Percentiles rank a stretch among this genome's conserved stretches.
These are phyloP conservation scores for Schrankia costaestrigalis DNA, from an alignment of 2,888 invertebrate species.

Conservation along the genomic window DNA sequence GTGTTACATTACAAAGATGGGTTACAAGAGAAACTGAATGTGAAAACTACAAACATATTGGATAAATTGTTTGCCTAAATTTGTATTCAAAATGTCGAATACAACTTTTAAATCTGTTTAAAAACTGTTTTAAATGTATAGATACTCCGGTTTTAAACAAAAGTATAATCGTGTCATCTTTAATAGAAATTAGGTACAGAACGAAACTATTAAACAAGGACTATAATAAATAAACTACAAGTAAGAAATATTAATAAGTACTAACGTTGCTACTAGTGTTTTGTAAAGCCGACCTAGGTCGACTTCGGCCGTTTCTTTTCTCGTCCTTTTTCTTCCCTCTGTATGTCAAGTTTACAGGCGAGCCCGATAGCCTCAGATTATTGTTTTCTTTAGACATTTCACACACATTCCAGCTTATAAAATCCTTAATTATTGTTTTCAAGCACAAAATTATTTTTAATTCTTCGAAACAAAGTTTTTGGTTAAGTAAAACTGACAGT, in stretches of 20 bases:
- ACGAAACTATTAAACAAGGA: no score
- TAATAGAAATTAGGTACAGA: no score
- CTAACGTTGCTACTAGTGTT: conserved; percentile 57
- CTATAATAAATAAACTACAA: neutral
- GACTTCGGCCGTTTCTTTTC: conserved; percentile 56
- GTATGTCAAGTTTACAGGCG: conserved; percentile 69
- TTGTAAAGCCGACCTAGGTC: conserved; percentile 69
- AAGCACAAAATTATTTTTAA: neutral
- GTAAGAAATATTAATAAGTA: neutral
- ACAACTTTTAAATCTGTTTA: no score
- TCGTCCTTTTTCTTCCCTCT: conserved; percentile 70
- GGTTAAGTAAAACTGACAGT: neutral
- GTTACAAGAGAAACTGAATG: no score
- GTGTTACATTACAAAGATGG: no score
- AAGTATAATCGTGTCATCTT: no score
- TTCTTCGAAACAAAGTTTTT: neutral
- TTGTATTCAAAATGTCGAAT: no score
- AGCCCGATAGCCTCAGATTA: conserved; percentile 67
- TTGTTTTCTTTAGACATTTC: conserved; percentile 74
- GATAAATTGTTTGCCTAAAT: no score
- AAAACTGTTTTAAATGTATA: no score
- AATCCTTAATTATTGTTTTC: neutral
- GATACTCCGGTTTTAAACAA: no score
- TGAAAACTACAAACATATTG: no score
- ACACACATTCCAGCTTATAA: conserved; percentile 40